Evolutionary conservation across 2,113 vertebrate species (phyloP).

Genomic region (Hyaena hyaena): DNA sequence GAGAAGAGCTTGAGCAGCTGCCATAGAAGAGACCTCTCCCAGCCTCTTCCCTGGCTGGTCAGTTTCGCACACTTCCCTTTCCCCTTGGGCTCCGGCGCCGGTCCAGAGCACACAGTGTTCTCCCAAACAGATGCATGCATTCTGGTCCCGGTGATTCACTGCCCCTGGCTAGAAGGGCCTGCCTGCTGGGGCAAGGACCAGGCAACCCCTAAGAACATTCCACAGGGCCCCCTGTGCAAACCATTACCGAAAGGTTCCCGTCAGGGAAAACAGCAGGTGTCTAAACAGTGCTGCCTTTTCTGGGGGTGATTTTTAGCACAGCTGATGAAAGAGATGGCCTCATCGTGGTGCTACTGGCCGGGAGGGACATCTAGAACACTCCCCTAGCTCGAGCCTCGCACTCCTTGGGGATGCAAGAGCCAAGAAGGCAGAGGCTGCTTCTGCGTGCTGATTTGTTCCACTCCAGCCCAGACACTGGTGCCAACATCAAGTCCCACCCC

Average conservation of each 20-base stretch:
- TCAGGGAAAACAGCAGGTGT: constrained; percentile 50
- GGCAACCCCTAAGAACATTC: constrained; percentile 43
- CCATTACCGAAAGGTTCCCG: constrained; percentile 12
- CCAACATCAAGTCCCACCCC: neutral
- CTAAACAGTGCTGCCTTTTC: constrained; percentile 46
- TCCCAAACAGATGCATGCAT: constrained; percentile 60
- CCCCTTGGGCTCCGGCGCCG: neutral
- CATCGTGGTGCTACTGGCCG: neutral
- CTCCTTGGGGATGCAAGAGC: neutral
- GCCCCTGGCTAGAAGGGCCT: constrained; percentile 46
- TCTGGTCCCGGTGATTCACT: constrained; percentile 71
- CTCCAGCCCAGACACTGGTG: neutral
- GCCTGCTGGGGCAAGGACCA: constrained; percentile 21
- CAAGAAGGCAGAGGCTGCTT: constrained; percentile 6
- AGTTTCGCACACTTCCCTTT: constrained; percentile 65
- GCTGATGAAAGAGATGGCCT: neutral
- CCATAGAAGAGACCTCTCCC: constrained; percentile 32
- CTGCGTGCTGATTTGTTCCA: neutral
- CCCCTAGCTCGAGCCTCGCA: neutral
- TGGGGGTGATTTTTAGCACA: neutral
- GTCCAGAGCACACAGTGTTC: constrained; percentile 75
- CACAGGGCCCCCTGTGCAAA: neutral
- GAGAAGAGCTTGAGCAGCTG: neutral
- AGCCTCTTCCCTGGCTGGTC: neutral
- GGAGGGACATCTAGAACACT: constrained; percentile 7